Evolutionary conservation across 2,888 invertebrate genomes (phyloP).

Genomic region (Plagiodera versicolora): DNA sequence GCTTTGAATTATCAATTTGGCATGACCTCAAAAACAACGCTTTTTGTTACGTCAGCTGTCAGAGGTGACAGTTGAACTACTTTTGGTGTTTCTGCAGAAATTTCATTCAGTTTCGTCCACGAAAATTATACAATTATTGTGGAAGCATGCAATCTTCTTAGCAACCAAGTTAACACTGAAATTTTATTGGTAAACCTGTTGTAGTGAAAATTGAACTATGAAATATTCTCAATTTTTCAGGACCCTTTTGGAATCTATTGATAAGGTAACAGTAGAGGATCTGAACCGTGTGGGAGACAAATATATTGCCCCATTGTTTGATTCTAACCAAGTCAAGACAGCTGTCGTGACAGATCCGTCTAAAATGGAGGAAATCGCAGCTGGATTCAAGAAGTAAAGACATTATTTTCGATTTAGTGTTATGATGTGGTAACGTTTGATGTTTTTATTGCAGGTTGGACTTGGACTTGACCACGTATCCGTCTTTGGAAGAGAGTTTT

Average conservation of each 20-base stretch:
- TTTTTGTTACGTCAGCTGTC: too few relatives aligned
- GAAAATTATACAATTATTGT: too few relatives aligned
- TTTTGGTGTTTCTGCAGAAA: too few relatives aligned
- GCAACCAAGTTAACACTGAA: too few relatives aligned
- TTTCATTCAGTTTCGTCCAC: too few relatives aligned
- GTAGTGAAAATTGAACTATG: not conserved
- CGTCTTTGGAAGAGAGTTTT: conserved; percentile 66
- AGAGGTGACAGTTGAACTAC: too few relatives aligned
- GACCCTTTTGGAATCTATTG: conserved; percentile 66
- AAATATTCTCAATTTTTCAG: conserved; percentile 51
- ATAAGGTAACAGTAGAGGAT: conserved; percentile 65
- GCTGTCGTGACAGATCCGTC: conserved; percentile 77
- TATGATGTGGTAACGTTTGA: too few relatives aligned
- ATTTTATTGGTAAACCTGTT: too few relatives aligned
- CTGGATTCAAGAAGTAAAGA: conserved; percentile 66
- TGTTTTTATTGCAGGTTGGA: conserved; percentile 59
- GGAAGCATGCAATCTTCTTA: too few relatives aligned
- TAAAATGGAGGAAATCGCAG: conserved; percentile 68
- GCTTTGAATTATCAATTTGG: too few relatives aligned
- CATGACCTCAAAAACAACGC: too few relatives aligned
- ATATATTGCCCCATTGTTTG: conserved; percentile 72
- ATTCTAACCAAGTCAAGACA: conserved; percentile 62
- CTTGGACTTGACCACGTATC: conserved; percentile 61
- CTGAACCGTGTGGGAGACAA: conserved; percentile 69
- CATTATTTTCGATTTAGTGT: not conserved